Percentiles rank a stretch among this genome's conserved stretches.
phyloP scores from a whole-genome alignment of 1,140 invertebrate genomes.

The Myzus persicae region DNA sequence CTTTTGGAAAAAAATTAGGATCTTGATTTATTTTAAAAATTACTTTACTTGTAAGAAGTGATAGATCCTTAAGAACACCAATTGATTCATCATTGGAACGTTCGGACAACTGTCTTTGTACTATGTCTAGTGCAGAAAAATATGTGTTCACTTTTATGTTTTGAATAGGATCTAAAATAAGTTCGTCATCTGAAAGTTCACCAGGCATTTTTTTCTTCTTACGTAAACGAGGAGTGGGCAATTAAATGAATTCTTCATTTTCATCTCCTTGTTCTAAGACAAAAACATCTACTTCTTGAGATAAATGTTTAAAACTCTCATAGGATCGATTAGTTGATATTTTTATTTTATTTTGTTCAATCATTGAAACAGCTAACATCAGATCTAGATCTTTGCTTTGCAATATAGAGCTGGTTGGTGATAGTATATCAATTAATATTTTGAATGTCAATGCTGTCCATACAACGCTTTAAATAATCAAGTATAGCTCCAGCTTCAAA shows the following conservation, averaged over 20 bases:
- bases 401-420: neutral
- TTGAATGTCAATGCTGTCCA: slow-evolving; percentile 8
- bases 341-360: slow-evolving; percentile 1
- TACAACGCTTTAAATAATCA: neutral
- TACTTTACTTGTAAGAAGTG: slow-evolving; percentile 24
- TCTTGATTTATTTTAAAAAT: neutral
- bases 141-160: slow-evolving; percentile 30
- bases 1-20: slow-evolving; percentile 24
- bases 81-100: neutral
- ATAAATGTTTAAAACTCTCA: neutral
- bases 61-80: neutral
- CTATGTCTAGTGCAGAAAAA: slow-evolving; percentile 1
- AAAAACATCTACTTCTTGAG: neutral
- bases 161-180: neutral
- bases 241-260: neutral
- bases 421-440: neutral
- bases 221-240: neutral
- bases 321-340: neutral
- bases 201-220: slow-evolving; percentile 18
- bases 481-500: neutral
- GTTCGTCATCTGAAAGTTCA: slow-evolving; percentile 20
- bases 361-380: neutral
- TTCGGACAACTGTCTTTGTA: neutral
- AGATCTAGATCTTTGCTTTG: slow-evolving; percentile 16
- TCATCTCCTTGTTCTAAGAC: neutral